phyloP scores from a whole-genome alignment of 2,888 invertebrate species.

The Galeopsomyia nigrocyanea region DNA sequence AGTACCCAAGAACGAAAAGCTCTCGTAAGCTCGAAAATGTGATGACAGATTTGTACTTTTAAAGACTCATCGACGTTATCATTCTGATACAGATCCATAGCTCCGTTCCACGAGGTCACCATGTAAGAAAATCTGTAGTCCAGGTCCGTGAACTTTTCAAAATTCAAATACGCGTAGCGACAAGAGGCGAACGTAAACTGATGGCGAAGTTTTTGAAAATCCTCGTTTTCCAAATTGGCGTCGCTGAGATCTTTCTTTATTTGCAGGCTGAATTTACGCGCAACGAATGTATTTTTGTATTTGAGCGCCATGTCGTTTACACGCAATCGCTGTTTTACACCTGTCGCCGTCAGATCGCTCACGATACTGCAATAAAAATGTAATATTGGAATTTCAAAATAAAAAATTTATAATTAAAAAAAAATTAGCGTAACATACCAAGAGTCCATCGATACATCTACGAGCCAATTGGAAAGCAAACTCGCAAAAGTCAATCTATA shows the following conservation, averaged over 20 bases:
- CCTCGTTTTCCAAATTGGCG: not conserved
- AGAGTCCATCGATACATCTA: not conserved
- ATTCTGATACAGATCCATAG: not conserved
- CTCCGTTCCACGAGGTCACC: constrained; percentile 51
- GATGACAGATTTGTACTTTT: constrained; percentile 31
- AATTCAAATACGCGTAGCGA: constrained; percentile 50
- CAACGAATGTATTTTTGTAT: constrained; percentile 68
- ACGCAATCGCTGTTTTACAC: constrained; percentile 59
- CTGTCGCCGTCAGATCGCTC: constrained; percentile 12
- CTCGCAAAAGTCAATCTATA: constrained; percentile 67
- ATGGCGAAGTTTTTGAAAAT: not conserved
- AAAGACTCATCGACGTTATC: not conserved
- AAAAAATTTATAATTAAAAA: not conserved
- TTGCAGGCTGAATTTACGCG: constrained; percentile 62
- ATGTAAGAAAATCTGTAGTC: constrained; percentile 48
- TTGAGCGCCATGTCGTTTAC: constrained; percentile 70
- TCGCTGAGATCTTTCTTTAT: constrained; percentile 11
- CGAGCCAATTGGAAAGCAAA: not conserved
- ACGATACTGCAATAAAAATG: constrained; percentile 1
- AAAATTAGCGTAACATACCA: constrained; percentile 7
- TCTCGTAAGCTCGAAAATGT: constrained; percentile 33
- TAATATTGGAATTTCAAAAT: not conserved
- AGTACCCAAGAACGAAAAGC: constrained; percentile 30
- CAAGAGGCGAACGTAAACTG: constrained; percentile 36
- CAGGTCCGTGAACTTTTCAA: constrained; percentile 44